Evolutionary conservation across 2,797 vertebrate genomes (phyloP).

Genomic region (Chromobotia macracanthus): DNA sequence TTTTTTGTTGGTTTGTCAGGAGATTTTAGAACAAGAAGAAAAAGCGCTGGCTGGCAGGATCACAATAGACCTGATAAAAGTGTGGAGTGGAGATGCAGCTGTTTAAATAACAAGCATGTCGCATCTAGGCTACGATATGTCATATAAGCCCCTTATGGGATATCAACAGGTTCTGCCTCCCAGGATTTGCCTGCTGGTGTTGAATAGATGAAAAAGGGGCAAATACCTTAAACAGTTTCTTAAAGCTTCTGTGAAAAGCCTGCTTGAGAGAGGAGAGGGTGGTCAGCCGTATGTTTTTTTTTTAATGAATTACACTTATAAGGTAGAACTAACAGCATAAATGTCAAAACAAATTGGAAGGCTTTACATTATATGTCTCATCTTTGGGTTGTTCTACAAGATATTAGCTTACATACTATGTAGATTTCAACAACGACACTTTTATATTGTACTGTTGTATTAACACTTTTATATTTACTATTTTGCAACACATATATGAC

Average conservation of each 20-base stretch:
- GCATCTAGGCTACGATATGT: slow-evolving; percentile 58
- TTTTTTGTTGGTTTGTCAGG: slow-evolving; percentile 45
- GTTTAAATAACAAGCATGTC: slow-evolving; percentile 60
- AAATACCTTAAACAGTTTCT: slow-evolving; percentile 63
- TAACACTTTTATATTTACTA: no score
- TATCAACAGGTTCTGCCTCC: slow-evolving; percentile 61
- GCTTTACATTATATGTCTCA: not conserved
- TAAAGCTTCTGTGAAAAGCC: slow-evolving; percentile 63
- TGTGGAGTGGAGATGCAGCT: slow-evolving; percentile 60
- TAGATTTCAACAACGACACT: no score
- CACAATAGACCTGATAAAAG: slow-evolving; percentile 59
- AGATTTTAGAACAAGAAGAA: slow-evolving; percentile 38
- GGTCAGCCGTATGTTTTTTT: slow-evolving; percentile 47
- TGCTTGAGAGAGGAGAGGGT: slow-evolving; percentile 59
- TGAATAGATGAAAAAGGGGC: slow-evolving; percentile 60
- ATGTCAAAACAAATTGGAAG: slow-evolving; percentile 29
- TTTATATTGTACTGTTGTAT: no score
- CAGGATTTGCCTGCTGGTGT: slow-evolving; percentile 58
- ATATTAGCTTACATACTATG: not conserved
- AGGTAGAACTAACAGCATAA: slow-evolving; percentile 22
- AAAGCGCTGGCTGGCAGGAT: slow-evolving; percentile 54
- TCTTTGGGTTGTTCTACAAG: not conserved
- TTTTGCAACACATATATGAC: no score
- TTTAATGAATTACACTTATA: not conserved
- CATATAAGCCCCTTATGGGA: slow-evolving; percentile 60